A percentile compares a stretch with the other conserved stretches of the same genome.
Evolutionary conservation across 2,113 vertebrate genomes (phyloP).

Genomic region (Stegostoma tigrinum): DNA sequence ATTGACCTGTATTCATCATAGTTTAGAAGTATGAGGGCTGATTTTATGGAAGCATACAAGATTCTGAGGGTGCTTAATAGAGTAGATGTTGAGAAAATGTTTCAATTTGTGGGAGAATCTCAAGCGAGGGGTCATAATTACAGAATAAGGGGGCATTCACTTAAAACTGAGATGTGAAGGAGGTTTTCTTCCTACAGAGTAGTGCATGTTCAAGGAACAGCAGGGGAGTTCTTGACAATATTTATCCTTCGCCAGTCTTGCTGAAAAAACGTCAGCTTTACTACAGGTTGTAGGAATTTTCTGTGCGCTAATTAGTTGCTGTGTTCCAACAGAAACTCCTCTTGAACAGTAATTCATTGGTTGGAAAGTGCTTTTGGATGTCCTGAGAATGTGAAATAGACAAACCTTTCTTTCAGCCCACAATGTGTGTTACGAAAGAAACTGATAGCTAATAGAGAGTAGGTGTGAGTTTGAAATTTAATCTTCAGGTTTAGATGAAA

Average conservation of each 20-base stretch:
- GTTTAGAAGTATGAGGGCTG: no score
- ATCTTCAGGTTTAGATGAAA: neutral
- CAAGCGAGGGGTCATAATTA: no score
- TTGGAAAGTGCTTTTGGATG: neutral
- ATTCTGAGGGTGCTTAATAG: no score
- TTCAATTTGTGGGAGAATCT: no score
- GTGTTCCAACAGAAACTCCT: neutral
- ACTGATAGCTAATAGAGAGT: neutral
- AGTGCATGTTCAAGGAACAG: neutral
- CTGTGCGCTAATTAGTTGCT: neutral
- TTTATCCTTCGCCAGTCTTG: neutral
- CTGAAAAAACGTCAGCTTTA: no score
- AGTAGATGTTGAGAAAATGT: no score
- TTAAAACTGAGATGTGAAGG: no score
- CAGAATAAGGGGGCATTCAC: no score
- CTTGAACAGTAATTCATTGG: neutral
- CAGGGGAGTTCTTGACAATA: neutral
- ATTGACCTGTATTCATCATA: no score
- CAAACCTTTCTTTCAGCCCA: neutral
- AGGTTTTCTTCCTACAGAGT: no score
- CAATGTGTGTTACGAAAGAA: neutral
- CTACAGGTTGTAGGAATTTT: neutral
- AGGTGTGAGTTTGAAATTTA: neutral
- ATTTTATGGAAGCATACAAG: no score
- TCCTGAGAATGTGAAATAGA: neutral